Base-by-base conservation (phyloP, 64 coral and sea anemone genomes). In the Porites lutea region DNA sequence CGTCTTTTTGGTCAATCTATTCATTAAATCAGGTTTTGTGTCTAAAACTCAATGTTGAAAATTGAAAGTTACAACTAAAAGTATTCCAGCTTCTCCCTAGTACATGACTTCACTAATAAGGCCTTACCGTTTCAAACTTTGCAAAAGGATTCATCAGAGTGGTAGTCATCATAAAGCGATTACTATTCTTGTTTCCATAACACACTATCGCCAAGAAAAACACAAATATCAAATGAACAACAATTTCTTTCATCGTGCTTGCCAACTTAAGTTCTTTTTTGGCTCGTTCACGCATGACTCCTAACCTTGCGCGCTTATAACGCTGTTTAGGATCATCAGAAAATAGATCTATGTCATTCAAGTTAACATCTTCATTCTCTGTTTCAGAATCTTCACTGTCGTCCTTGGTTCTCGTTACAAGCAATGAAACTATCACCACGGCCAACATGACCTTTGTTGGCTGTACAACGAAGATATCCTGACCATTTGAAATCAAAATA, bases 391-490 rank as follows among this genome's bases (percentile, higher is more conserved):
- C 27, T 59, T 72, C 43, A 14, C 47, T 52, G 13, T 37, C 47
- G 37, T 52, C 52, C n/a, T 16, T 65, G 52, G 77, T 79, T 51
- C 77, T 70, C 3, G 66, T 94, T 7, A 88, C 16, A 12, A 88
- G 66, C 4, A 48, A 89, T 19, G 88, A 82, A 8, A 94, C 12
- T 4, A 82, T 68, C 51, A 88, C 55, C 21, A 88, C 86, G 11
- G 79, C 77, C 7, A 89, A 59, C 51, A 76, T 88, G 46, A 97
- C 90, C 44, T 97, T 97, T 3, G 87, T 61, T 2, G 95, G 95
- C 49, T 97, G 95, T 13, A 97, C 46, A 6, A 97, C 83, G 44
- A 97, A 91, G 16, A 97, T 77, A 23, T 97, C 95, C 82, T 97
- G 75, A 46, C 62, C 73, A 57, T 88, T 90, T 3, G 95, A 94